Base-by-base conservation (phyloP, 92 coral and sea anemone species). In the Micromussa lordhowensis region DNA sequence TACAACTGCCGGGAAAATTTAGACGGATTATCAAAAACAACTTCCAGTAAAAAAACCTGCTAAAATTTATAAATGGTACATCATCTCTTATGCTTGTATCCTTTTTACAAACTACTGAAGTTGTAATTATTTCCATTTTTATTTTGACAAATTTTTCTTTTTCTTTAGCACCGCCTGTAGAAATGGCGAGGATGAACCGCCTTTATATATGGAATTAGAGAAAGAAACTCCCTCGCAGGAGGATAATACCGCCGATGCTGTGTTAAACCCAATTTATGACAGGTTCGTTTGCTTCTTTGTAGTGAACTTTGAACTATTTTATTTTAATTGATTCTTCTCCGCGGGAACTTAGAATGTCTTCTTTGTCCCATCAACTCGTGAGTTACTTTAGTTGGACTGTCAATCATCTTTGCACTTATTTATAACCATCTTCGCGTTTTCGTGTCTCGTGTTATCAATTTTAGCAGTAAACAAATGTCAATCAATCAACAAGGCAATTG, bases 191-290 rank as follows among this genome's bases (percentile, higher is more conserved):
- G 68, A 4, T 29, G 68, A 61, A 11, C 29, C 29, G 14, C 68
- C 68, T 61, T 24, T 61, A 26, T 61, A 61, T 26, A 61, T 61
- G 59, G 26, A 40, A 75, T 29, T 75, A 34, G 40, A 75, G 4
- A 75, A 12, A 1, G 48, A 48, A 21, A 12, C 40, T 24, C 79
- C 79, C 24, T 40, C 38, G 18, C 28, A 26, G 35, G 34, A 77
- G 3, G 54, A 18, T n/a, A 7, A 16, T 15, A 36, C 63, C 12
- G 14, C 59, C 12, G 59, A 77, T 12, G 59, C 34, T 3, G 31
- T 28, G 59, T 22, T 32, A 14, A 79, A 79, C 49, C 83, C 83
- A 48, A 57, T 79, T 17, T 79, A 79, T 79, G 71, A 79, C 34
- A 79, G 83, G 83, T 79, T 55, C 19, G 83, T 55, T 24, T 30